phyloP scores from a whole-genome alignment of 2,797 vertebrate genomes.

The Thripadectes ignobilis region DNA sequence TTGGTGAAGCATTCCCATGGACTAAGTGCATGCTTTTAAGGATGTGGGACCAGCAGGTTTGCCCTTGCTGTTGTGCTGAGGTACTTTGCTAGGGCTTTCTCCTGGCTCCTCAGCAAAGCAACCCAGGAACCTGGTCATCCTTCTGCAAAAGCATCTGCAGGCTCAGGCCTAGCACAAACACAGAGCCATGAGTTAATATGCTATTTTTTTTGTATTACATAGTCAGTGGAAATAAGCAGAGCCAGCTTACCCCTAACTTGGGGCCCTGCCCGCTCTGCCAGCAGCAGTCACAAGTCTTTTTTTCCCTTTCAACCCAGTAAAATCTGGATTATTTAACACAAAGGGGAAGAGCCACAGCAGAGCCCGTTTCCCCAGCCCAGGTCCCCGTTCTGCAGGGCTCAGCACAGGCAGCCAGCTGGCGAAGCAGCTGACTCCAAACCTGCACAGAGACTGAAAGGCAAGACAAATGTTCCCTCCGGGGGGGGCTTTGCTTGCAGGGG shows the following conservation, averaged over 20 bases:
- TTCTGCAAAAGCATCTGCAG: not conserved
- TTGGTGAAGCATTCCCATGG: not conserved
- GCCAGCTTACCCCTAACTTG: not conserved
- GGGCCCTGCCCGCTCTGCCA: not conserved
- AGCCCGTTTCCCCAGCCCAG: not conserved
- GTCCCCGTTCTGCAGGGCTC: not conserved
- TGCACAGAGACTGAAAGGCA: not conserved
- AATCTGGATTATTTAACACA: not conserved
- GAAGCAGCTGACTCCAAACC: not conserved
- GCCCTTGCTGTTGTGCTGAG: not conserved
- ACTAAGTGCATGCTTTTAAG: accelerated
- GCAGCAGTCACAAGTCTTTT: not conserved
- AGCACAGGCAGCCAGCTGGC: accelerated
- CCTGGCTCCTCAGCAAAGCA: not conserved
- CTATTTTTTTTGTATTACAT: not conserved
- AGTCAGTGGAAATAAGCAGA: not conserved
- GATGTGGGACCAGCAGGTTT: not conserved
- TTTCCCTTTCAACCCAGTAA: not conserved
- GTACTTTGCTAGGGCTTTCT: not conserved
- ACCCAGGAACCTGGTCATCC: not conserved
- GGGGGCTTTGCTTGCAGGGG: not conserved
- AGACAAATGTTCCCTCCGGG: not conserved
- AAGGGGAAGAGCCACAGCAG: not conserved
- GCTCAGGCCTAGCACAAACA: not conserved
- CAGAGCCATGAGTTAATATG: not conserved